Percentiles rank a stretch among this genome's conserved stretches.
Evolutionary conservation across 2,888 invertebrate genomes (phyloP).

Genomic region (Lithosia quadra): DNA sequence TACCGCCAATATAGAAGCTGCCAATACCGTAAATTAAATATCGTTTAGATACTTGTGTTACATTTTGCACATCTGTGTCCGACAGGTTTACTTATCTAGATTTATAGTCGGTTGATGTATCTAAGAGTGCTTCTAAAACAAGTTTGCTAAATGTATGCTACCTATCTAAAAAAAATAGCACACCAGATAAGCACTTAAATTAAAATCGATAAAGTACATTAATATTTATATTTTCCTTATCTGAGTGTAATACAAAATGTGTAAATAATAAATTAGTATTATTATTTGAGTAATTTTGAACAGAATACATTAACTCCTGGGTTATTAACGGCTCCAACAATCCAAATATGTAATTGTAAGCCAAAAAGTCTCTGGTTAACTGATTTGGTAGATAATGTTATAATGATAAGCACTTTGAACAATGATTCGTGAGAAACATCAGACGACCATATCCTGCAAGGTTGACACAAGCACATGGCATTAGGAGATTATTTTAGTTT

Average conservation of each 20-base stretch:
- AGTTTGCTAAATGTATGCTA: neutral
- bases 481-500: neutral
- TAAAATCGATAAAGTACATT: neutral
- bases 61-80: conserved; percentile 14
- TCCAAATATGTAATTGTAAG: conserved; percentile 29
- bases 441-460: conserved; percentile 12
- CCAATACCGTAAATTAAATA: conserved; percentile 47
- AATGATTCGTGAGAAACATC: conserved; percentile 43
- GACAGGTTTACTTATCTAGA: conserved; percentile 6
- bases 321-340: conserved; percentile 17
- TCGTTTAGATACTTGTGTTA: conserved; percentile 28
- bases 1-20: conserved; percentile 56
- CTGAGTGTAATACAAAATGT: neutral
- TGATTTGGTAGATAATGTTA: conserved; percentile 36
- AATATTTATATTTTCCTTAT: conserved; percentile 4
- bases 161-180: conserved; percentile 5
- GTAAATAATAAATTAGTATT: conserved; percentile 9
- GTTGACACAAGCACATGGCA: conserved; percentile 2
- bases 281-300: neutral
- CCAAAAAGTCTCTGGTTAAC: conserved; percentile 29
- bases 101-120: neutral
- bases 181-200: conserved; percentile 6
- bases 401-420: conserved; percentile 40
- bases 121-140: neutral
- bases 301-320: neutral